Evolutionary conservation across 2,797 vertebrate species (phyloP), one percentile per base, ranked within the genome.

Genomic region (Rhynchotus rufescens): DNA sequence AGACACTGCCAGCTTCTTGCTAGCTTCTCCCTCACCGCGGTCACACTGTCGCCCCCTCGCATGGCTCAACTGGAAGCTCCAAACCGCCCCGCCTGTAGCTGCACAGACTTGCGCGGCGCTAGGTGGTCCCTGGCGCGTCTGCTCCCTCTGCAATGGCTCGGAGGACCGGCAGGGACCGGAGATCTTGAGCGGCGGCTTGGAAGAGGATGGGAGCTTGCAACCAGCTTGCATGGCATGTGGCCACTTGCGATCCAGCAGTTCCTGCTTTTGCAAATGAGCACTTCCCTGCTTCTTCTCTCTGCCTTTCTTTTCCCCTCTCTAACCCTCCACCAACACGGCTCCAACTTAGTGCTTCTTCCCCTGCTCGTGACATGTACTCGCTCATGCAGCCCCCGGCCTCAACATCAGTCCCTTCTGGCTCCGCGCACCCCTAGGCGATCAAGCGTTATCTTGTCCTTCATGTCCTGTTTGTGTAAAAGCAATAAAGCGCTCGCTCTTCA

Each of bases 401-500:
- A 22, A 51, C 56, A n/a, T 40, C 16, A 40, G 38, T 38, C 49
- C 36, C n/a, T 66, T 52, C 54, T 45, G 28, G 45, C 44, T 23
- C 30, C 25, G 45, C 26, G 15, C n/a, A 25, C 36, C 76, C n/a
- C 30, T n/a, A 13, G 17, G 23, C 22, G 14, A 40, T 45, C 44
- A 40, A 56, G 62, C 90, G 94, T 84, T 10, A 88, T 26, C 1
- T 56, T 80, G 84, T 78, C 77, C 60, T 54, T 82, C 0, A 21
- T 96, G 93, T 92, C 86, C 92, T 78, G 40, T 65, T 72, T 6
- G 65, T 96, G 91, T 66, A 65, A 79, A 30, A 23, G 77, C 88
- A 96, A 94, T 95, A 93, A 96, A 96, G 82, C 68, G 88, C 72
- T 89, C 40, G 62, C 90, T 87, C 90, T 85, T 94, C 8, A 19